Conservation (phyloP, 1,140 invertebrate species). For the Drosophila aff. region DNA sequence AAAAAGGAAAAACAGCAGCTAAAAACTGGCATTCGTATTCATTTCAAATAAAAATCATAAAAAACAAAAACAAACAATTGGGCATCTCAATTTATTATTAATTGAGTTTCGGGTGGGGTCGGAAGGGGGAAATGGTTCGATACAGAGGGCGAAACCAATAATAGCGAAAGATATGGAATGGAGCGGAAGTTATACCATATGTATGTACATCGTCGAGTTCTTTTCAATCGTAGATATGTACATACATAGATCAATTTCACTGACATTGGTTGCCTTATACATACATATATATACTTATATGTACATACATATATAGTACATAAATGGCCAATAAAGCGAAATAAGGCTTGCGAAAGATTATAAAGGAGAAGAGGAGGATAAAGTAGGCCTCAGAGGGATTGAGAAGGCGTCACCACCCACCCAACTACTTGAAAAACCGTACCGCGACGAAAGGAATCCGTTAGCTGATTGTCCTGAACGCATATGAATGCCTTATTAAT, state of each 20-base stretch:
- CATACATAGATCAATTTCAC: not conserved
- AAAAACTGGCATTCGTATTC: slow-evolving; percentile 83
- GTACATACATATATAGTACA: not conserved
- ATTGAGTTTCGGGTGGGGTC: slow-evolving; percentile 48
- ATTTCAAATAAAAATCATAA: slow-evolving; percentile 82
- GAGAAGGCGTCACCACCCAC: too few relatives aligned
- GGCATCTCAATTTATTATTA: slow-evolving; percentile 38
- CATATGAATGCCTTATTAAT: too few relatives aligned
- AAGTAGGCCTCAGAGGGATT: too few relatives aligned
- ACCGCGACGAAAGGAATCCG: not conserved
- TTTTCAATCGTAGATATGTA: not conserved
- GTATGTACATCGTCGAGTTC: not conserved
- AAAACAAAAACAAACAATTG: slow-evolving; percentile 53
- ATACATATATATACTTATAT: too few relatives aligned
- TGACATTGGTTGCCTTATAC: too few relatives aligned
- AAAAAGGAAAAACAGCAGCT: slow-evolving; percentile 53
- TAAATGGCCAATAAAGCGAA: not conserved
- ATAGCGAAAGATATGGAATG: not conserved
- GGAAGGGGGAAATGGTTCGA: not conserved
- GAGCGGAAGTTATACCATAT: not conserved
- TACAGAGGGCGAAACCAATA: not conserved
- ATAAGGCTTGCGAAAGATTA: too few relatives aligned
- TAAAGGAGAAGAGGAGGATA: too few relatives aligned
- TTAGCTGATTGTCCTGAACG: too few relatives aligned
- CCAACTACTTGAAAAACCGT: not conserved